Evolutionary conservation across 2,113 vertebrate genomes (phyloP).

Genomic region (Peromyscus maniculatus): DNA sequence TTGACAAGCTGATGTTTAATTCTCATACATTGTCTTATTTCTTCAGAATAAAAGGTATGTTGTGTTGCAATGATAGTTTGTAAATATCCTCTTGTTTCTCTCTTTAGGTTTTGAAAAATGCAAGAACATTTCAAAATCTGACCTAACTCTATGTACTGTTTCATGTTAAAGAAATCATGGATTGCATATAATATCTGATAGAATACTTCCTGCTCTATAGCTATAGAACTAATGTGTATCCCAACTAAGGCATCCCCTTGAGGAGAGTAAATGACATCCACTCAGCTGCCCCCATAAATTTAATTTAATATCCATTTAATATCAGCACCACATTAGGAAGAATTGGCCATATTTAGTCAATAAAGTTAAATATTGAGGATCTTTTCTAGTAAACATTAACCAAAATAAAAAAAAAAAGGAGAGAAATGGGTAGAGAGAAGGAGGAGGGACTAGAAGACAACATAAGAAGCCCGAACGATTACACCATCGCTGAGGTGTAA

Average conservation of each 20-base stretch:
- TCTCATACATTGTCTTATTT: neutral
- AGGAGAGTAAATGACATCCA: neutral
- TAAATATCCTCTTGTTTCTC: constrained; percentile 19
- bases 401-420: neutral
- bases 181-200: neutral
- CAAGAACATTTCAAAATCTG: neutral
- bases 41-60: constrained; percentile 10
- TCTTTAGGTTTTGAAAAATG: neutral
- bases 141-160: neutral
- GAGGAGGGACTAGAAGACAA: neutral
- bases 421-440: neutral
- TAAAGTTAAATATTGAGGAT: neutral
- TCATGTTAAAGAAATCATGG: neutral
- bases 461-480: neutral
- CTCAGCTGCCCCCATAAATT: constrained; percentile 1
- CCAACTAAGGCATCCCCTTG: neutral
- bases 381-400: neutral
- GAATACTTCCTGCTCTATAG: neutral
- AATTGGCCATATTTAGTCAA: neutral
- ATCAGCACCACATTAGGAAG: neutral
- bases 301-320: neutral
- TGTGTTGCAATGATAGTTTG: neutral
- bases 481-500: neutral
- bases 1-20: neutral
- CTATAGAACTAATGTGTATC: neutral